Evolutionary conservation across 2,113 vertebrate species (phyloP), one percentile per base, ranked within the genome.

Genomic region (Colaptes auratus): DNA sequence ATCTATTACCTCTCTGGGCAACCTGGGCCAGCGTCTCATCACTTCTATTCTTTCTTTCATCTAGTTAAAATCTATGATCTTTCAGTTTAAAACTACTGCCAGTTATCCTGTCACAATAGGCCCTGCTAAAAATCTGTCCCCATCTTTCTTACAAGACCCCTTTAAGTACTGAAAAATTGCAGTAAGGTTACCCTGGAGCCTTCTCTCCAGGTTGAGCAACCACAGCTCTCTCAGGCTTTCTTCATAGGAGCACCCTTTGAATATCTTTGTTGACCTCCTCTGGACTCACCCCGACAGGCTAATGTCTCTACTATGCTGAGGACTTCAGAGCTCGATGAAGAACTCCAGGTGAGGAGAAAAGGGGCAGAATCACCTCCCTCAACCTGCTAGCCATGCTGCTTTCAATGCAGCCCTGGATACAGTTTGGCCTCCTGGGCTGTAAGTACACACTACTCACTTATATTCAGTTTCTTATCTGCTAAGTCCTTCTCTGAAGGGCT

Each of bases 381-480:
- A 0, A 35, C 25, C 36, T 48, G 36, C 44, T 70, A 61, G 42
- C 33, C 36, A 24, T 3, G 0, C 7, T 50, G 21, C 36, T 50
- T 24, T 36, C 5, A 59, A 56, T 16, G 6, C 31, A 88, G 88
- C 28, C 31, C 42, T 48, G 70, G 59, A 35, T 35, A 48, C 1
- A 0, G 0, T 2, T 23, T 14, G 46, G 16, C 8, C 13, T 70
- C 60, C 46, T 39, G 24, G 27, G 31, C 10, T 63, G 33, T 6
- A 4, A 70, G 36, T 1, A 4, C 19, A 46, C 73, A 31, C 0
- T 72, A 35, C 6, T 2, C 3, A 28, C 28, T 76, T 46, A 35
- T 1, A 6, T n/a, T 12, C 35, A 15, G 8, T 35, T 67, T 53
- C 46, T 42, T 42, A 67, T 10, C n/a, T 36, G 59, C 23, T 2